Evolutionary conservation across 1,140 invertebrate species (phyloP), one percentile per base, ranked within the genome.

Genomic region (Drosophila sp.): DNA sequence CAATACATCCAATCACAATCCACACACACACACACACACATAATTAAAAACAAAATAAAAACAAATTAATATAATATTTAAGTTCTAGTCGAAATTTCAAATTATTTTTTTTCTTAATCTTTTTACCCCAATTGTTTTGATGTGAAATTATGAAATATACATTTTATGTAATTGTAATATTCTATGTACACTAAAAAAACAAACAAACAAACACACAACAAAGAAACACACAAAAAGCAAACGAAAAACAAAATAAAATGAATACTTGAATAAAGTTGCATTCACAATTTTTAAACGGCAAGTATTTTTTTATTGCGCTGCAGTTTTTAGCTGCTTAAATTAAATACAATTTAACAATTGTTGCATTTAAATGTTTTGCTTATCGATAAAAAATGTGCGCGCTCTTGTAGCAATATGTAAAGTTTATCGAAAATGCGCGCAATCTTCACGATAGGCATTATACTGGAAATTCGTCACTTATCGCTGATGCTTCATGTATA

Each of bases 21-120:
- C 29, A 57, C 25, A 51, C 36, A 59, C 57, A 57, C 63, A 54
- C 34, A 54, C 54, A 45, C 43, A 61, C 48, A 43, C 40, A 72
- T 14, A 57, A 65, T 54, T 56, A 36, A 58, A 56, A 36, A 57
- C 41, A 74, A 40, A 43, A 57, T 16, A 57, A 63, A 32, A 41
- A 34, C 4, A 21, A 46, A 48, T 80, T 77, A 67, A 64, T 32
- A 34, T 87, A 87, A 77, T 45, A 71, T 45, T 72, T 90, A 89
- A 91, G 89, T 90, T 91, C 90, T 91, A 91, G 90, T 91, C 90
- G 83, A 91, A 91, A 91, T 91, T 91, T 86, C 48, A 89, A 90
- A 86, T 86, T 82, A 69, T 79, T 89, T 81, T 29, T 5, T 77
- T 62, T 58, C 63, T 62, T 63, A 61, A 50, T 54, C 40, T 43